Evolutionary conservation across 2,797 vertebrate genomes (phyloP), one percentile per base, ranked within the genome.

Genomic region (Neosilurus hyrtlii): DNA sequence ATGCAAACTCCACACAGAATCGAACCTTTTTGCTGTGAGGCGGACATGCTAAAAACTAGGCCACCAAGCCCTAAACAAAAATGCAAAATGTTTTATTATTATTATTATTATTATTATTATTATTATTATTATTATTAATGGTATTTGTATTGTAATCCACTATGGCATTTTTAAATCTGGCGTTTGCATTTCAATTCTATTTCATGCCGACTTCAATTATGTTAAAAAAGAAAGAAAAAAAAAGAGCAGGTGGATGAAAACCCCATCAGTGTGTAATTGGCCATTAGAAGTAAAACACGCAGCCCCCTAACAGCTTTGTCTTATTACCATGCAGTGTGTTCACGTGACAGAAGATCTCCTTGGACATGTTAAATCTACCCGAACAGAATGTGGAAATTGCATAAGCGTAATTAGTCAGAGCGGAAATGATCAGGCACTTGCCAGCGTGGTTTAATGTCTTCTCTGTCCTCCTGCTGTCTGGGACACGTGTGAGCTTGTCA

Each of bases 311-410:
- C 37, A 49, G 74, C 22, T 77, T 77, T 77, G 57, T 22, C 74
- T 77, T 77, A 49, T 77, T 62, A 49, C 35, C 59, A 62, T 62
- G 20, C 74, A 49, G 74, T 24, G 22, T 24, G 22, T 62, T 62
- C 22, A 62, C 35, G 9, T 22, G 8, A 62, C 74, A 77, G 57
- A 77, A 77, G 74, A n/a, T 77, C 74, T 77, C 35, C 74, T 49
- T 14, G 74, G 74, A 62, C 74, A 16, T 62, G 74, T 77, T 49
- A 62, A 49, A 62, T 62, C 57, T 24, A 77, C 74, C 57, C 20
- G 9, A 77, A 77, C 57, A 77, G 57, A 62, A 62, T 62, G 74
- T 14, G 6, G 3, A 43, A 61, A 76, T 76, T 61, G 74, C 35
- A 49, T 24, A 49, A 77, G 26, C 12, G 3, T 16, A 77, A 77